Base-by-base conservation (phyloP, 2,888 invertebrate genomes). In the Taenaris catops region DNA sequence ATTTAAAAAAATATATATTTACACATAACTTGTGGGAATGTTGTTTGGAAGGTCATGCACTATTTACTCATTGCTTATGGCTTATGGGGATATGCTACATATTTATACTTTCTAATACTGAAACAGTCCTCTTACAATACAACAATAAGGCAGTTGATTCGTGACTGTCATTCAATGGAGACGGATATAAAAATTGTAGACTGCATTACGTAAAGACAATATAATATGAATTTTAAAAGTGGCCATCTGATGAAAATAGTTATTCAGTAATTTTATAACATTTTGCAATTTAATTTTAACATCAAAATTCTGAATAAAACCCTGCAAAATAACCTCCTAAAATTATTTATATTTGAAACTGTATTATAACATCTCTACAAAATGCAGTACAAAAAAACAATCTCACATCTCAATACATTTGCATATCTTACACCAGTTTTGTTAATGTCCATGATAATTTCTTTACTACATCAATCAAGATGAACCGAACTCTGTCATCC, bases 401-500 rank as follows among this genome's bases (percentile, higher is more conserved):
- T n/a, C n/a, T 6, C 11, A 19, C 10, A 6, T 28, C 18, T 28
- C 19, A n/a, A 18, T 12, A 8, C 8, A 18, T 28, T 26, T 19
- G 1, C 16, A 17, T 23, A 31, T 36, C 17, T 25, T 11, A 44
- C 38, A 40, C 36, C 10, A 7, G 27, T 17, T 14, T 24, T 9
- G n/a, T 10, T 9, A 23, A 10, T 2, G 24, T 24, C 24, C 24
- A 11, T 24, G 24, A 5, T 17, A 24, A 24, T 3, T 25, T 2
- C 11, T 12, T 1, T 3, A 4, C 42, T 49, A 55, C 49, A 43
- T 63, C 62, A 83, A 92, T 93, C 92, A 96, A 62, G 93, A 93
- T 39, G 97, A 96, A 36, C 99, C 99, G 66, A 96, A 99, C 76
- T 99, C 98, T 21, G 90, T 91, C 96, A 99, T 98, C 99, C 99